Evolutionary conservation across 2,888 invertebrate genomes (phyloP).

Genomic region (Nomada lathburiana): DNA sequence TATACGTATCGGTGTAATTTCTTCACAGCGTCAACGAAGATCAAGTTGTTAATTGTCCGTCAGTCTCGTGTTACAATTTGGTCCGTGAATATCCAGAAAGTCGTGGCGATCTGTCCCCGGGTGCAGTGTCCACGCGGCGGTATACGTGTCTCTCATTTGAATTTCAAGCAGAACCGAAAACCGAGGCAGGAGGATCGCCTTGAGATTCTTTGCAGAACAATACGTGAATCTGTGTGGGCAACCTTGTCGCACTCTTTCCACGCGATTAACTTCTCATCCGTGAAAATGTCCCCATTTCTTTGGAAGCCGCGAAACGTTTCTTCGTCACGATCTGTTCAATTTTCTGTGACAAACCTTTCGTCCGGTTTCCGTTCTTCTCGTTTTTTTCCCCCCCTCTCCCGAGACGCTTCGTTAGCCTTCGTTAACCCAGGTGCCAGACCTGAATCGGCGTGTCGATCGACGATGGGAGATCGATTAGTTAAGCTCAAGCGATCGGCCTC

Average conservation of each 20-base stretch:
- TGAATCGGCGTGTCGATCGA: not conserved
- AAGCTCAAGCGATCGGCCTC: constrained; percentile 22
- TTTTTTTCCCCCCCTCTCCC: not conserved
- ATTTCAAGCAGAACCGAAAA: constrained; percentile 23
- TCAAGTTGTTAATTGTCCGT: constrained; percentile 27
- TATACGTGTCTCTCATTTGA: constrained; percentile 9
- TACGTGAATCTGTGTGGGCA: not conserved
- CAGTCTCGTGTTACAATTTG: constrained; percentile 41
- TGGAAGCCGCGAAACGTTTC: not conserved
- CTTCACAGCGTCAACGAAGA: constrained; percentile 26
- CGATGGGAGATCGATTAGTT: constrained; percentile 39
- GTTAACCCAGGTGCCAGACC: constrained; percentile 15
- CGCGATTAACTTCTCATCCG: not conserved
- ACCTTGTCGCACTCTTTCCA: not conserved
- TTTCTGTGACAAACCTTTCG: not conserved
- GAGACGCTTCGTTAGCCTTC: constrained; percentile 27
- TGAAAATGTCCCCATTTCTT: not conserved
- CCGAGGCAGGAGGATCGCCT: constrained; percentile 9
- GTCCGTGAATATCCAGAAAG: not conserved
- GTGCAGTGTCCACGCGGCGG: not conserved
- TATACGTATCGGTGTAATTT: no score
- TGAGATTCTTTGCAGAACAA: constrained; percentile 1
- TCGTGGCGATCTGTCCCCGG: not conserved
- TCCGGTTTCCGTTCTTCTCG: not conserved
- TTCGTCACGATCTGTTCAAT: not conserved